Percentiles rank a stretch among this genome's conserved stretches.
phyloP scores from a whole-genome alignment of 2,888 invertebrate genomes.

The Harmothoe impar region DNA sequence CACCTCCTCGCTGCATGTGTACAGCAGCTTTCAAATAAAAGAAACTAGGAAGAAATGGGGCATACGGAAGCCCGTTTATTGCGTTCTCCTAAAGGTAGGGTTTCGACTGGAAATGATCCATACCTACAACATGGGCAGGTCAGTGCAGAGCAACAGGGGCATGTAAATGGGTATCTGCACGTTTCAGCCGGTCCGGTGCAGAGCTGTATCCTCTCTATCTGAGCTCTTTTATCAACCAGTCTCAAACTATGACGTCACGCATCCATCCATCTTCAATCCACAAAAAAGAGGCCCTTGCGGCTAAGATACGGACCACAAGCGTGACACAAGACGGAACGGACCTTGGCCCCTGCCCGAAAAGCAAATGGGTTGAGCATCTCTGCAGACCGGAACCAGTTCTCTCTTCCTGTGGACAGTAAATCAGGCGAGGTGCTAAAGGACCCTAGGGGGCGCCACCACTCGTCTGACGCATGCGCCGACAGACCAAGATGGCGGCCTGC shows the following conservation, averaged over 20 bases:
- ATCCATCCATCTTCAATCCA: constrained; percentile 12
- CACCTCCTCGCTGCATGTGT: too few species aligned
- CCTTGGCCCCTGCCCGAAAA: background rate
- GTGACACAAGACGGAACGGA: background rate
- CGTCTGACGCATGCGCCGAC: constrained; percentile 30
- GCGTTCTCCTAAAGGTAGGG: too few species aligned
- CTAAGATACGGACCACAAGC: background rate
- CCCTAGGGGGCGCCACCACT: background rate
- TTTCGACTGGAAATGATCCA: too few species aligned
- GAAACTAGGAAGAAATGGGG: too few species aligned
- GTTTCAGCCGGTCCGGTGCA: too few species aligned
- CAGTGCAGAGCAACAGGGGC: too few species aligned
- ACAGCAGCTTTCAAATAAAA: too few species aligned
- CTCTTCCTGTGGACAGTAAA: background rate
- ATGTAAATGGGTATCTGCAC: too few species aligned
- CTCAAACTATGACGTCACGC: constrained; percentile 15
- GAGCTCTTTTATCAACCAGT: background rate
- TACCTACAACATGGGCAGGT: too few species aligned
- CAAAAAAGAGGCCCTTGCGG: background rate
- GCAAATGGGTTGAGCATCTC: background rate
- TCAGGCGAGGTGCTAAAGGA: constrained; percentile 19
- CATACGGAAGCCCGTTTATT: too few species aligned
- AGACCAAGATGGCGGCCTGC: constrained; percentile 9
- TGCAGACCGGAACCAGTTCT: background rate
- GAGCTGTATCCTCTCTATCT: background rate